Evolutionary conservation across 2,113 vertebrate genomes (phyloP).

Genomic region (Holacanthus passer): DNA sequence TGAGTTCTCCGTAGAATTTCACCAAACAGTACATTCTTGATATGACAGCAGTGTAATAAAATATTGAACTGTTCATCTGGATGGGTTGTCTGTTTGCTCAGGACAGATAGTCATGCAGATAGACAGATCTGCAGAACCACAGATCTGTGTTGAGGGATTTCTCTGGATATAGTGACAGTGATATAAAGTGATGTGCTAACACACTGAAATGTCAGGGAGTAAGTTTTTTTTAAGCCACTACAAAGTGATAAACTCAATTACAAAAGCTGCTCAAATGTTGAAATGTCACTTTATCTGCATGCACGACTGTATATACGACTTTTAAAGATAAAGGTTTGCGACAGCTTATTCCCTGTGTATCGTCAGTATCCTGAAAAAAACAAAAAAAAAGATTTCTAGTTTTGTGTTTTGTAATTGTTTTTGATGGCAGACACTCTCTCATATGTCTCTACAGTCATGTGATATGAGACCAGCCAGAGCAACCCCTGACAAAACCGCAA

Average conservation of each 20-base stretch:
- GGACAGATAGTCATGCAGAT: slow-evolving; percentile 43
- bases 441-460: slow-evolving; percentile 11
- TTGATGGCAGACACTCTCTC: slow-evolving; percentile 12
- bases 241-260: slow-evolving; percentile 36
- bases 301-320: neutral
- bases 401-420: slow-evolving; percentile 1
- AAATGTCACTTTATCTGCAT: slow-evolving; percentile 2
- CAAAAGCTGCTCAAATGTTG: slow-evolving; percentile 16
- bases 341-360: slow-evolving; percentile 21
- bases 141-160: slow-evolving; percentile 47
- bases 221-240: neutral
- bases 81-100: slow-evolving; percentile 57
- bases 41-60: slow-evolving; percentile 60
- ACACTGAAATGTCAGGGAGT: slow-evolving; percentile 21
- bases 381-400: neutral
- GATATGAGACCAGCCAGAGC: slow-evolving; percentile 4
- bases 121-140: slow-evolving; percentile 28
- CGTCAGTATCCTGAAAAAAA: neutral
- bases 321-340: neutral
- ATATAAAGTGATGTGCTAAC: slow-evolving; percentile 42
- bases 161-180: slow-evolving; percentile 33
- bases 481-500: slow-evolving; percentile 17
- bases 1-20: slow-evolving; percentile 22
- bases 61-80: slow-evolving; percentile 66
- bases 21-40: slow-evolving; percentile 40